These are phyloP conservation scores for Steinernema carpocapsae DNA, from an alignment of 2,888 invertebrate genomes.

Conservation along the genomic window DNA sequence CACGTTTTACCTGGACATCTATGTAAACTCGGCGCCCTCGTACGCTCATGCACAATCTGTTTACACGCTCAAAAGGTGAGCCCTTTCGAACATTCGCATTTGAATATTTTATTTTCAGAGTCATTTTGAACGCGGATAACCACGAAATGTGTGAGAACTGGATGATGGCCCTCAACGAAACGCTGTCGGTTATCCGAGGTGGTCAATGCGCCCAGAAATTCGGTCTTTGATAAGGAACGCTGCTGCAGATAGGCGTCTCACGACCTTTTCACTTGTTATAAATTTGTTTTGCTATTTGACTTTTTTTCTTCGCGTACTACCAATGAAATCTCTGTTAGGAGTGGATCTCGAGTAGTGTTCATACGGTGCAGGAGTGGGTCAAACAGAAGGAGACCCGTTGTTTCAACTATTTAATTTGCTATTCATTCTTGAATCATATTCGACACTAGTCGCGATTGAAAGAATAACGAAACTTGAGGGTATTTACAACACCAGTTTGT, in stretches of 20 bases:
- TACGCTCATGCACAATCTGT: background rate
- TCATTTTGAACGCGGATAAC: conserved; percentile 17
- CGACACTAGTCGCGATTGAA: background rate
- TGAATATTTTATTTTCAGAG: too few relatives aligned
- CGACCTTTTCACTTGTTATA: too few relatives aligned
- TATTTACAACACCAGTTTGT: background rate
- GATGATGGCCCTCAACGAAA: conserved; percentile 2
- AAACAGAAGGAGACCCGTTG: too few relatives aligned
- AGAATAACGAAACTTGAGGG: background rate
- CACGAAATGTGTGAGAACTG: conserved; percentile 17
- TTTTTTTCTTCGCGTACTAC: too few relatives aligned
- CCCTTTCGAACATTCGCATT: too few relatives aligned
- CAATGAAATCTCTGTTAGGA: too few relatives aligned
- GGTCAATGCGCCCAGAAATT: too few relatives aligned
- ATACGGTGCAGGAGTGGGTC: too few relatives aligned
- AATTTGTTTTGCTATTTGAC: too few relatives aligned
- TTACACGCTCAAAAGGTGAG: conserved; percentile 6
- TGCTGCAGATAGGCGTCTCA: too few relatives aligned
- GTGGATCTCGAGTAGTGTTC: too few relatives aligned
- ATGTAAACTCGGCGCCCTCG: background rate
- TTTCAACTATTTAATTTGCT: background rate
- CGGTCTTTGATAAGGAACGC: too few relatives aligned
- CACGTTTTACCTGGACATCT: conserved; percentile 16
- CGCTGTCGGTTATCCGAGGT: background rate
- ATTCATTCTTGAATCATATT: background rate